Base-by-base conservation (phyloP, 2,113 vertebrate species). In the Zapus hudsonius region DNA sequence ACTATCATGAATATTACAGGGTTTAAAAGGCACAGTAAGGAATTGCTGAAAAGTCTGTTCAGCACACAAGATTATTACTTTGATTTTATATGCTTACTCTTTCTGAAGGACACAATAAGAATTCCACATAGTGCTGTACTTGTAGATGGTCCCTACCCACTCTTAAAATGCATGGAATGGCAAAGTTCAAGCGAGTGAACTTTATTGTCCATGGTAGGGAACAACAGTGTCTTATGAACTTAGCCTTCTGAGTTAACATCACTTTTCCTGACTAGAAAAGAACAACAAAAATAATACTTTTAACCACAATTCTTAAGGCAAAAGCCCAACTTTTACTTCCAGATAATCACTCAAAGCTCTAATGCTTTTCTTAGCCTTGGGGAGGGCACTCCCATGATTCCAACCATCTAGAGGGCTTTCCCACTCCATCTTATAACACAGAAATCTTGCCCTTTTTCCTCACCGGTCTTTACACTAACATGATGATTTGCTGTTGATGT, bases 11-110 rank as follows among this genome's bases (percentile, higher is more conserved):
- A 98, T 96, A 97, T 97, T 96, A 95, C 79, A 94, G 93, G 92
- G 94, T 97, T 98, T 98, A 97, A 97, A 98, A 98, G 98, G 98
- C 98, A 98, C 96, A 96, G 97, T 97, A 98, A 97, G 96, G 91
- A 95, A 96, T 95, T 97, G 96, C 93, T 42, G 91, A 97, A 97
- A 97, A 97, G 89, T 96, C 95, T 92, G 93, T 94, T 97, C 97
- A 94, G 97, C 94, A 98, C 91, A 97, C 92, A 97, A 96, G 96
- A 97, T 96, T 95, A 97, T 93, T 90, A 97, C 89, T 89, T 95
- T 89, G 91, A 96, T 97, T 96, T 97, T 97, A 88, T 93, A 96
- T 88, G 96, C 83, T 93, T 94, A 78, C 92, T 96, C 96, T 97
- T 94, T 98, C 95, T 96, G 94, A 91, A 95, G 61, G 96, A 96